phyloP scores from a whole-genome alignment of 1,140 invertebrate species.

The Hypsibius dujardini region DNA sequence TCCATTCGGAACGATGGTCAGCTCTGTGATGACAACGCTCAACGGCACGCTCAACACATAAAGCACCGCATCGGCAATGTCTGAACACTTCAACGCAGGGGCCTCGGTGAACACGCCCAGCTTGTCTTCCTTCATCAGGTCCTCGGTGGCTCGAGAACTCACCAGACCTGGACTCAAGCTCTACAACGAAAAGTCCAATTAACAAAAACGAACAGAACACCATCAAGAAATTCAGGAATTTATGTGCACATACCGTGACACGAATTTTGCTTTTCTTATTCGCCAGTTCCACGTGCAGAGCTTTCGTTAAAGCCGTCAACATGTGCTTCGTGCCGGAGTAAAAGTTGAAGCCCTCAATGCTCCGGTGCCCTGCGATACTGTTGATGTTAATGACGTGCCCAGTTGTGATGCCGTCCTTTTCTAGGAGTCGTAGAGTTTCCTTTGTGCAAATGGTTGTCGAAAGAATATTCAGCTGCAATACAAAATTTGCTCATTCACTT shows the following conservation, averaged over 20 bases:
- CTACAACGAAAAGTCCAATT: neutral
- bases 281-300: conserved; percentile 45
- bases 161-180: neutral
- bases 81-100: neutral
- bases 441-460: conserved; percentile 47
- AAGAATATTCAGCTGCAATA: conserved; percentile 42
- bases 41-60: neutral
- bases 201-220: neutral
- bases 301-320: conserved; percentile 45
- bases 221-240: neutral
- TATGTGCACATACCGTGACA: conserved; percentile 40
- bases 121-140: no score
- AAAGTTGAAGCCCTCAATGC: conserved; percentile 25
- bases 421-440: conserved; percentile 48
- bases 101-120: no score
- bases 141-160: neutral
- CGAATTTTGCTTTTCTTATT: conserved; percentile 41
- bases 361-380: conserved; percentile 29
- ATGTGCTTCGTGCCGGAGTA: conserved; percentile 51
- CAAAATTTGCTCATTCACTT: neutral
- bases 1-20: neutral
- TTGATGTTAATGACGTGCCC: conserved; percentile 54
- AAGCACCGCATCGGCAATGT: neutral
- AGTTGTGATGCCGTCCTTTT: conserved; percentile 39
- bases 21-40: neutral